phyloP scores from a whole-genome alignment of 2,113 vertebrate species.

The Isichthys henryi region DNA sequence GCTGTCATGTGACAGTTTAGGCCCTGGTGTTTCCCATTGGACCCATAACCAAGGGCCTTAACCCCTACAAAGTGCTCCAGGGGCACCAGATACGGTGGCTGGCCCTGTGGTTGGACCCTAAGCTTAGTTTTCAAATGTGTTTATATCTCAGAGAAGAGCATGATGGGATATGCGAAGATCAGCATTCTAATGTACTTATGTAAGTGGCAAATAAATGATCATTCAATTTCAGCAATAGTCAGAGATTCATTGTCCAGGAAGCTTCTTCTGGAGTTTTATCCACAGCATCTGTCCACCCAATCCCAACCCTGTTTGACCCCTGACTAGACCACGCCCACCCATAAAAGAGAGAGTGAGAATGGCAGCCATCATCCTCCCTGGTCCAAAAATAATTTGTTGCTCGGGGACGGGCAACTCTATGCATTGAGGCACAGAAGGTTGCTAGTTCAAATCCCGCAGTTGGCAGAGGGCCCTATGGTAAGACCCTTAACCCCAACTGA shows the following conservation, averaged over 20 bases:
- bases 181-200: neutral
- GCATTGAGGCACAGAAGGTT: neutral
- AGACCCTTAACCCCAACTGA: neutral
- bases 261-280: neutral
- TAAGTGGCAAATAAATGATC: neutral
- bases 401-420: neutral
- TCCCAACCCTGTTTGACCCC: neutral
- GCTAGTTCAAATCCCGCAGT: neutral
- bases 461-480: neutral
- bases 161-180: neutral
- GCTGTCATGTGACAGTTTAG: neutral
- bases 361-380: neutral
- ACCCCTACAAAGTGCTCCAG: neutral
- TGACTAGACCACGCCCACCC: neutral
- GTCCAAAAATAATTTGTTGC: neutral
- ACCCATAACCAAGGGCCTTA: neutral
- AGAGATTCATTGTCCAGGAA: neutral
- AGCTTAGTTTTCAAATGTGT: neutral
- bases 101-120: neutral
- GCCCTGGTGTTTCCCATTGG: neutral
- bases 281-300: neutral
- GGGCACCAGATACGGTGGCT: neutral
- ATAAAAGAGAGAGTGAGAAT: neutral
- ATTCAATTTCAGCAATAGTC: neutral
- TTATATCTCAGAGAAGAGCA: neutral